Base-by-base conservation (phyloP, 2,113 vertebrate species). In the Gymnorhina tibicen region DNA sequence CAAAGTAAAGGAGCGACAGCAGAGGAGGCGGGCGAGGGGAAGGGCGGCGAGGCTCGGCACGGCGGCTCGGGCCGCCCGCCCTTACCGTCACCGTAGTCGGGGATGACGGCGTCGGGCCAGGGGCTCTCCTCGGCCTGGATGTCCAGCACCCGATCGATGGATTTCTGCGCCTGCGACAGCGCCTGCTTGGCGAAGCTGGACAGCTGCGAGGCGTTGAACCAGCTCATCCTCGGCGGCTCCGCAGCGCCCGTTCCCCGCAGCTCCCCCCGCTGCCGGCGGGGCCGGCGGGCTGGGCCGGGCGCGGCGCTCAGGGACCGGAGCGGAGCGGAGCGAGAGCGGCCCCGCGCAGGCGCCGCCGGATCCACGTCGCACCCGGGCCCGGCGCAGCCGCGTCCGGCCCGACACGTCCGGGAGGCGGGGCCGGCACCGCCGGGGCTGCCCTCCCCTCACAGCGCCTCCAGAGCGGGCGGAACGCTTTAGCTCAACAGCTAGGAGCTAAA, bases 121-220 rank as follows among this genome's bases (percentile, higher is more conserved):
- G 96, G 75, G 56, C 62, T 91, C 87, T 99, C 99, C 89, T 99
- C 99, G 72, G 99, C 99, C 97, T 99, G 98, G 89, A 99, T 99
- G 94, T 99, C 99, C 98, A 99, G 96, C 64, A 99, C 99, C 83
- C 99, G 97, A 96, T 99, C 99, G 93, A 99, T 99, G 68, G 99
- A 99, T 89, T 99, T 99, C 98, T 99, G 99, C 66, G 99, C 99
- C 95, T 99, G 98, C 59, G 99, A 99, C 94, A 99, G 98, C 86
- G 99, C 99, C 98, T 99, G 99, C 97, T 99, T 99, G 68, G 99
- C 99, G 91, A 99, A 99, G 96, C 98, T 99, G 72, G 99, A 99
- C 59, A 99, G 97, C 81, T 99, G 99, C 55, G 99, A 99, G n/a
- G 99, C 97, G 97, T 99, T 99, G 94, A 99, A 99, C 99, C 99